Percentiles rank a stretch among this genome's conserved stretches.
Conservation (phyloP, 1,140 invertebrate species). For the Ephestia elutella region DNA sequence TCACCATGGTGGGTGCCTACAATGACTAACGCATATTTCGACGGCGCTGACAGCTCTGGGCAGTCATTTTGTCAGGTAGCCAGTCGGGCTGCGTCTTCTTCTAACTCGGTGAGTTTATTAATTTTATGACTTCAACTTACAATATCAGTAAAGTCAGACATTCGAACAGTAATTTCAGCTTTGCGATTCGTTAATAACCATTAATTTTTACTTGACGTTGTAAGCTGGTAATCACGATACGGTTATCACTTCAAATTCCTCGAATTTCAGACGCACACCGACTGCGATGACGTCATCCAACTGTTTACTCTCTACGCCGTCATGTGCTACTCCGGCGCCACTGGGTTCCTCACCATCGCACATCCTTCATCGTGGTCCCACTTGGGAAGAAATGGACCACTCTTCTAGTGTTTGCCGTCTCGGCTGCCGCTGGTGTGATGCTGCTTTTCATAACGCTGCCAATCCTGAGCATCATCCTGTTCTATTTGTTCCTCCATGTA, state of each 20-base stretch:
- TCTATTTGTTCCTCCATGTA: conserved; percentile 50
- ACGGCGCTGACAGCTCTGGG: conserved; percentile 29
- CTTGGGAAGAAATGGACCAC: conserved; percentile 47
- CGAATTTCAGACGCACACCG: too few species aligned
- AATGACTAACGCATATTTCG: conserved; percentile 52
- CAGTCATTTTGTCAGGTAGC: conserved; percentile 50
- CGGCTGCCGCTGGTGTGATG: conserved; percentile 27
- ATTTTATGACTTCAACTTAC: neutral
- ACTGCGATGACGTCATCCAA: conserved; percentile 38
- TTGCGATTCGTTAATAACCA: too few species aligned
- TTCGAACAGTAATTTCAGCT: too few species aligned
- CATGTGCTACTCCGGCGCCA: conserved; percentile 43
- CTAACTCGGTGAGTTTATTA: conserved; percentile 17
- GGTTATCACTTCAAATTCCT: too few species aligned
- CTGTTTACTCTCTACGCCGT: conserved; percentile 44
- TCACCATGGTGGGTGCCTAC: conserved; percentile 57
- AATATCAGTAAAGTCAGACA: neutral
- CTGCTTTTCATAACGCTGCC: conserved; percentile 43
- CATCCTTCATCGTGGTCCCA: conserved; percentile 40
- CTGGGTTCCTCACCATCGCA: conserved; percentile 30
- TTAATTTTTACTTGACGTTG: too few species aligned
- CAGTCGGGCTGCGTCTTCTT: conserved; percentile 28
- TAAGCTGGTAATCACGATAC: too few species aligned
- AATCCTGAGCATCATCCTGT: conserved; percentile 43
- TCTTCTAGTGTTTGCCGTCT: conserved; percentile 31